Percentiles rank a stretch among this genome's conserved stretches.
These are phyloP conservation scores for Stenotaenia linearis DNA, from an alignment of 2,888 invertebrate genomes.

Conservation along the genomic window DNA sequence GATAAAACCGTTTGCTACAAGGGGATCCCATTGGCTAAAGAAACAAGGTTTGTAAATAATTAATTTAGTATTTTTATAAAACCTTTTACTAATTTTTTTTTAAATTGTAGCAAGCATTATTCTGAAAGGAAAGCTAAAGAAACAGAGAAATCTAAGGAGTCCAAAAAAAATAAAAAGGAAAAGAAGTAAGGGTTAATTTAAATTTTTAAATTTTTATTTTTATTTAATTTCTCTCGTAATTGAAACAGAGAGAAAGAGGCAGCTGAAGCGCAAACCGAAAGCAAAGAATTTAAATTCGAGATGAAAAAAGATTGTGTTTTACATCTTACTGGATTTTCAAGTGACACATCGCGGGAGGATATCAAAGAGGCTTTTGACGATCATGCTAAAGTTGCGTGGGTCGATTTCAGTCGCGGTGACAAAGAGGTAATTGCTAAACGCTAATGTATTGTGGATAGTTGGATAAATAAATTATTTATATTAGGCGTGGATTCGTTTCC, in stretches of 20 bases:
- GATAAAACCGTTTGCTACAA: slow-evolving; percentile 61
- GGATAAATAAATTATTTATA: not conserved
- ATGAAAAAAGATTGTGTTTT: slow-evolving; percentile 62
- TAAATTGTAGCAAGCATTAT: slow-evolving; percentile 43
- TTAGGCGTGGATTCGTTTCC: slow-evolving; percentile 47
- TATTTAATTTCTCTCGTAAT: not conserved
- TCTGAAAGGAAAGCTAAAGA: slow-evolving; percentile 54
- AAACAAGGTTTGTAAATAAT: not conserved
- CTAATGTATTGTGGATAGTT: not conserved
- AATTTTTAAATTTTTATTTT: not conserved
- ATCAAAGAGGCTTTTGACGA: slow-evolving; percentile 65
- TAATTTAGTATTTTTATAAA: slow-evolving; percentile 30
- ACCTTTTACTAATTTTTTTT: slow-evolving; percentile 17
- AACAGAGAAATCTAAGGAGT: too few relatives aligned
- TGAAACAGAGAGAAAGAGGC: not conserved
- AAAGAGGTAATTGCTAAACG: slow-evolving; percentile 59
- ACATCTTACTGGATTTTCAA: slow-evolving; percentile 60
- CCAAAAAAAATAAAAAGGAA: slow-evolving; percentile 41
- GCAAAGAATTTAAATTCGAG: not conserved
- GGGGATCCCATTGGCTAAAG: not conserved
- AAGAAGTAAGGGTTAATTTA: slow-evolving; percentile 40
- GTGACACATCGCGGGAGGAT: slow-evolving; percentile 62
- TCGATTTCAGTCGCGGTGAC: slow-evolving; percentile 70
- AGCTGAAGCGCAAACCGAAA: not conserved
- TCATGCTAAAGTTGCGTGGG: slow-evolving; percentile 49